Percentiles rank a stretch among this genome's conserved stretches.
Conservation (phyloP, 2,888 invertebrate species). For the Calameuta idolon region DNA sequence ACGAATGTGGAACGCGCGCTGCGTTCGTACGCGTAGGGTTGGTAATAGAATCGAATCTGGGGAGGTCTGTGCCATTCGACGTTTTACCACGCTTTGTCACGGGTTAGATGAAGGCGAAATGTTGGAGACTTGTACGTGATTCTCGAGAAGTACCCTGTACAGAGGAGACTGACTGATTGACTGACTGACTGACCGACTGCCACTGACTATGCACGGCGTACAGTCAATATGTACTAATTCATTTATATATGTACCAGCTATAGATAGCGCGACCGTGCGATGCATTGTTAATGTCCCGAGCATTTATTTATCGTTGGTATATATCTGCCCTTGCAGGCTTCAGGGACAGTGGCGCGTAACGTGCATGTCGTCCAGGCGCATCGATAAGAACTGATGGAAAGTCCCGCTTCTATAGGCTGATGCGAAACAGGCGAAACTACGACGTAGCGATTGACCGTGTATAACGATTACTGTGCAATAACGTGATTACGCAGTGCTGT, state of each 20-base stretch:
- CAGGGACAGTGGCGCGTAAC: constrained; percentile 41
- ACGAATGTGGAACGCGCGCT: background rate
- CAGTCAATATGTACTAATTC: background rate
- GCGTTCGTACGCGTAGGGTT: background rate
- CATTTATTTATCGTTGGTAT: constrained; percentile 52
- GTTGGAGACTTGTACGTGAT: background rate
- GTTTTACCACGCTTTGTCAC: background rate
- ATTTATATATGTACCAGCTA: background rate
- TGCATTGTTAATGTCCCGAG: constrained; percentile 43
- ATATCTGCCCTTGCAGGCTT: constrained; percentile 56
- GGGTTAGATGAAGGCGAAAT: background rate
- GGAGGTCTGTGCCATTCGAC: background rate
- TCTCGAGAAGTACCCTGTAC: background rate
- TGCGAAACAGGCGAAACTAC: background rate
- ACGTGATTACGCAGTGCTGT: background rate
- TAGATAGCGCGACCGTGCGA: constrained; percentile 4
- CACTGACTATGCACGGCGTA: background rate
- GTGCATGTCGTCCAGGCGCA: background rate
- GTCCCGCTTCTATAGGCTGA: background rate
- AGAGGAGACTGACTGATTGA: background rate
- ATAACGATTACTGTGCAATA: background rate
- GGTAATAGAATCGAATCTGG: background rate
- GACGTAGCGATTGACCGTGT: background rate
- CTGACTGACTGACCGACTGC: background rate
- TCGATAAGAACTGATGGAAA: background rate